Conservation (phyloP, 2,113 vertebrate species). For the Alligator sinensis region DNA sequence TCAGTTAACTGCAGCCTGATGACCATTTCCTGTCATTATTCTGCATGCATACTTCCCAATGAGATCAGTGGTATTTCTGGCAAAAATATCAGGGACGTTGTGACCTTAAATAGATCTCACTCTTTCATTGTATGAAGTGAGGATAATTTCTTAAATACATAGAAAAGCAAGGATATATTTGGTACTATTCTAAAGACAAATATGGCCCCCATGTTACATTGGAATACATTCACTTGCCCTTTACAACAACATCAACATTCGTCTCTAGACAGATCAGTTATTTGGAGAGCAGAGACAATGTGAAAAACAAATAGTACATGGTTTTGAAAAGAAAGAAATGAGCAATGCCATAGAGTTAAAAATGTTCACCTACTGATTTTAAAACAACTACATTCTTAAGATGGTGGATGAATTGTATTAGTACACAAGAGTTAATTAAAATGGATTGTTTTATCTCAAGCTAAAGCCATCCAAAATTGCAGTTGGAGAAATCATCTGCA, state of each 20-base stretch:
- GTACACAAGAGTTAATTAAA: slow-evolving; percentile 13
- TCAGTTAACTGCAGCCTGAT: neutral
- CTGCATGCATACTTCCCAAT: neutral
- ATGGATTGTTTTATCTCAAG: slow-evolving; percentile 22
- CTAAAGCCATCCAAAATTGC: slow-evolving; percentile 26
- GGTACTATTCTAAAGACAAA: neutral
- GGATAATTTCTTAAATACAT: slow-evolving; percentile 35
- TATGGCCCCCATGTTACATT: neutral
- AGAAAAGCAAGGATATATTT: neutral
- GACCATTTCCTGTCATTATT: neutral
- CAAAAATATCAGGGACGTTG: slow-evolving; percentile 39
- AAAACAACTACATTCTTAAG: neutral
- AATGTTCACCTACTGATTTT: neutral
- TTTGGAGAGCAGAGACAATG: neutral
- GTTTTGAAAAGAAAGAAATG: neutral
- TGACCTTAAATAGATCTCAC: slow-evolving; percentile 16
- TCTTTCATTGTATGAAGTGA: neutral
- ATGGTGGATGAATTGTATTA: neutral
- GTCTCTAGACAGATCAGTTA: neutral
- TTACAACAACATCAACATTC: rapidly evolving
- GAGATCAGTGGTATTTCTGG: neutral
- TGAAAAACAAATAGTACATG: slow-evolving; percentile 1
- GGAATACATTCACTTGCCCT: neutral
- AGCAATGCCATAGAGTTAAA: neutral
- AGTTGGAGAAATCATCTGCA: slow-evolving; percentile 15